Percentiles rank a stretch among this genome's conserved stretches.
These are phyloP conservation scores for Cyanoramphus novaezelandiae DNA, from an alignment of 2,113 vertebrate species.

Conservation along the genomic window DNA sequence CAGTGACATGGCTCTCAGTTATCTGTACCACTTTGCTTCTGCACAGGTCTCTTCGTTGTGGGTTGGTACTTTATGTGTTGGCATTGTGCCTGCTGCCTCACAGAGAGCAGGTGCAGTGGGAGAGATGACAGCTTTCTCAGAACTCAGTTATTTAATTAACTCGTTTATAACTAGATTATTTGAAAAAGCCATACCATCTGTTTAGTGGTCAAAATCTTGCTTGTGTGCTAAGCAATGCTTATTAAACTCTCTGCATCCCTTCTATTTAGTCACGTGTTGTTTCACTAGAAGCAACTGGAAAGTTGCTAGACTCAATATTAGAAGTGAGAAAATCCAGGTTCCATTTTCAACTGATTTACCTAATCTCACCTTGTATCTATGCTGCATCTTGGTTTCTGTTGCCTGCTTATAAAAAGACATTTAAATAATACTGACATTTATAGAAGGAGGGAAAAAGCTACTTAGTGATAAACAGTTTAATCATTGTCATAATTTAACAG, in stretches of 20 bases:
- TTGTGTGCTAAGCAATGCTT: neutral
- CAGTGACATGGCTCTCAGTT: neutral
- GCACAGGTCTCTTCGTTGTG: neutral
- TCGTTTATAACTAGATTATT: neutral
- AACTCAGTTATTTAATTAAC: conserved; percentile 1
- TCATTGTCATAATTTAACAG: neutral
- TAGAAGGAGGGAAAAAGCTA: neutral
- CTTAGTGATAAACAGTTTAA: neutral
- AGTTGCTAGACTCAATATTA: neutral
- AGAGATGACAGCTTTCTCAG: neutral
- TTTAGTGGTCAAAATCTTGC: neutral
- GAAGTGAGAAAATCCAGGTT: neutral
- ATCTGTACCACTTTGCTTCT: neutral
- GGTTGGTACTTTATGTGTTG: neutral
- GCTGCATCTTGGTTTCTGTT: neutral
- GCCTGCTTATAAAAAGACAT: neutral
- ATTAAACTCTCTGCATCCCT: neutral
- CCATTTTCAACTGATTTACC: neutral
- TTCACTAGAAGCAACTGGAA: neutral
- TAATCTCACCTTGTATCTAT: neutral
- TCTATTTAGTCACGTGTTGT: neutral
- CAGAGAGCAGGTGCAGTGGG: neutral
- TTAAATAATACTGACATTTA: neutral
- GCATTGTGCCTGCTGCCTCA: neutral
- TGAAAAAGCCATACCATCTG: neutral